phyloP scores from a whole-genome alignment of 2,888 invertebrate genomes.

The Elgonia sp. region DNA sequence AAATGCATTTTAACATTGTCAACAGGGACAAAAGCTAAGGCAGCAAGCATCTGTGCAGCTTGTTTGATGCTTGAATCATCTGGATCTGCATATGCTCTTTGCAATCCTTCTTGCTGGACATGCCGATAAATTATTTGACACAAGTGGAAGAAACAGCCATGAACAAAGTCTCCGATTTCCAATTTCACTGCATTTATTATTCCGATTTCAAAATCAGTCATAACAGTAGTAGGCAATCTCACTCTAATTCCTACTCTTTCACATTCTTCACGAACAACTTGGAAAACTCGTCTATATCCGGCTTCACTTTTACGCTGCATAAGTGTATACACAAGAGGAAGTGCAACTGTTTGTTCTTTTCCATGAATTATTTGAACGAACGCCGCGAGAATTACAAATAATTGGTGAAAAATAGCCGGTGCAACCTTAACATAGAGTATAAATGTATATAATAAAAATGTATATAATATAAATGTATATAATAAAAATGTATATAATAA shows the following conservation, averaged over 20 bases:
- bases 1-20: neutral
- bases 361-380: neutral
- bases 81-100: conserved; percentile 21
- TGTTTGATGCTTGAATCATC: conserved; percentile 3
- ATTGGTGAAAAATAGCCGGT: too few species aligned
- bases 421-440: too few species aligned
- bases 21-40: conserved; percentile 7
- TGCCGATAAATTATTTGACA: conserved; percentile 23
- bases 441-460: too few species aligned
- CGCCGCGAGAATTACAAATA: too few species aligned
- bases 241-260: neutral
- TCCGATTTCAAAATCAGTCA: conserved; percentile 22
- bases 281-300: neutral
- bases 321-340: neutral
- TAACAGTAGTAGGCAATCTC: neutral
- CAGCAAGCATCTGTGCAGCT: neutral
- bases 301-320: neutral
- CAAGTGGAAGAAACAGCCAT: conserved; percentile 25
- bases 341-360: too few species aligned
- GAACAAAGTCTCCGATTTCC: neutral
- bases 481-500: too few species aligned
- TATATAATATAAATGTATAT: too few species aligned
- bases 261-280: neutral
- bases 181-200: neutral
- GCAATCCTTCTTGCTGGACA: conserved; percentile 20